Percentiles rank a stretch among this genome's conserved stretches.
phyloP scores from a whole-genome alignment of 2,113 vertebrate species.

The Pampusana beccarii region DNA sequence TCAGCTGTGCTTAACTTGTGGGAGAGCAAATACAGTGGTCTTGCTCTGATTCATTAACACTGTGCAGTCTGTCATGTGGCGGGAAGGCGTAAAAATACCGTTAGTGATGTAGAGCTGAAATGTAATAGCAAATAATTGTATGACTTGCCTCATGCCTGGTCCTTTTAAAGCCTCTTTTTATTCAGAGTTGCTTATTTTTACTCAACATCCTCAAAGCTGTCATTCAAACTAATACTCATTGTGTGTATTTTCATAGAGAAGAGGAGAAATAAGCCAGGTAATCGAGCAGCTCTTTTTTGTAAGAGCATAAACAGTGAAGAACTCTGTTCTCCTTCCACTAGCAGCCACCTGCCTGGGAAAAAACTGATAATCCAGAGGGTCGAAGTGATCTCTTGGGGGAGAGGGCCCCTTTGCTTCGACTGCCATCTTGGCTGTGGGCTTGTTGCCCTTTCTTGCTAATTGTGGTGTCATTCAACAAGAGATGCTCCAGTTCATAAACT shows the following conservation, averaged over 20 bases:
- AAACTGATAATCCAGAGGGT: neutral
- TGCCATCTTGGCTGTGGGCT: neutral
- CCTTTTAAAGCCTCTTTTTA: neutral
- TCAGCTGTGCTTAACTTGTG: neutral
- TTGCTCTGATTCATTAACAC: neutral
- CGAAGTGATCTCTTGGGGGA: neutral
- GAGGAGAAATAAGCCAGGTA: neutral
- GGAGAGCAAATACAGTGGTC: neutral
- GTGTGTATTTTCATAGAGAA: neutral
- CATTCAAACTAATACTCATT: neutral
- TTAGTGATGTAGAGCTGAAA: neutral
- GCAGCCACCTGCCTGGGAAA: neutral
- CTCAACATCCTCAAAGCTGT: neutral
- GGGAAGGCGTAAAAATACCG: neutral
- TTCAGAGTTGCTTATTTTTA: neutral
- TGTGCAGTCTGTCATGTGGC: rapidly evolving
- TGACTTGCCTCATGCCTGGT: neutral
- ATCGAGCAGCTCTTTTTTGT: neutral
- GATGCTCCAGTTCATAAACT: neutral
- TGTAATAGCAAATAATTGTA: neutral
- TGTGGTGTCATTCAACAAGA: conserved; percentile 21
- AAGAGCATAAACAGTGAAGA: neutral
- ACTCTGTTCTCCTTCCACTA: neutral
- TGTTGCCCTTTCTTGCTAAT: neutral
- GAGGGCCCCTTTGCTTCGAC: neutral